These are phyloP conservation scores for Matsumyia berberina DNA, from an alignment of 2,888 invertebrate genomes.

Conservation along the genomic window DNA sequence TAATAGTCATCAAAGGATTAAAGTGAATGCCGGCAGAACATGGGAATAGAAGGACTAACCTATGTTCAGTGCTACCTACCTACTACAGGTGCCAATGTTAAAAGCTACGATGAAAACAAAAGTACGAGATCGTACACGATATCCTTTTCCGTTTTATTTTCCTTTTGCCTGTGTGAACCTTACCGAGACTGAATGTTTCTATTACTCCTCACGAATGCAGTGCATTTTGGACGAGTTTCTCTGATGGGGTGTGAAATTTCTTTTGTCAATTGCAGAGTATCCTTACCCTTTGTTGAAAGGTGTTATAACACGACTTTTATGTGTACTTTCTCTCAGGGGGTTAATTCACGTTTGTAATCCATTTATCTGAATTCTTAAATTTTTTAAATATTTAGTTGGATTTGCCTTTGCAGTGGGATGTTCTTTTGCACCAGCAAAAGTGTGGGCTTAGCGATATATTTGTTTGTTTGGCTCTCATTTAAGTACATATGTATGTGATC, in stretches of 20 bases:
- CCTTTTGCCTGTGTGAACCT: slow-evolving; percentile 5
- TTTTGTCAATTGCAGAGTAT: slow-evolving; percentile 65
- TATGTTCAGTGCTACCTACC: slow-evolving; percentile 1
- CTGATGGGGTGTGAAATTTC: slow-evolving; percentile 64
- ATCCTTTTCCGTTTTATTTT: slow-evolving; percentile 52
- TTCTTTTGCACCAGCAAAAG: no score
- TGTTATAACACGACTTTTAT: slow-evolving; percentile 61
- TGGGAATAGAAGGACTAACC: slow-evolving; percentile 37
- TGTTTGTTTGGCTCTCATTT: no score
- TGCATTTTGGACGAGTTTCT: slow-evolving; percentile 39
- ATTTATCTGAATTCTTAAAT: no score
- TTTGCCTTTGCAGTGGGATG: no score
- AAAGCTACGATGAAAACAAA: slow-evolving; percentile 55
- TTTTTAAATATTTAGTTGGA: no score
- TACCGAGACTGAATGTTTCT: background rate
- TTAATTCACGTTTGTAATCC: slow-evolving; percentile 2
- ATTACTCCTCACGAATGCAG: slow-evolving; percentile 23
- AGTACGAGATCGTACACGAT: slow-evolving; percentile 52
- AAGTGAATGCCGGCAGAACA: slow-evolving; percentile 56
- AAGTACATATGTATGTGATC: no score
- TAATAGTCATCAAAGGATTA: slow-evolving; percentile 66
- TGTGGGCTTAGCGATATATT: no score
- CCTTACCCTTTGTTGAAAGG: slow-evolving; percentile 67
- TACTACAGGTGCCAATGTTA: slow-evolving; percentile 17
- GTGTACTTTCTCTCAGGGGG: slow-evolving; percentile 46